Evolutionary conservation across 1,140 invertebrate genomes (phyloP).

Genomic region (Antheraea pernyi): DNA sequence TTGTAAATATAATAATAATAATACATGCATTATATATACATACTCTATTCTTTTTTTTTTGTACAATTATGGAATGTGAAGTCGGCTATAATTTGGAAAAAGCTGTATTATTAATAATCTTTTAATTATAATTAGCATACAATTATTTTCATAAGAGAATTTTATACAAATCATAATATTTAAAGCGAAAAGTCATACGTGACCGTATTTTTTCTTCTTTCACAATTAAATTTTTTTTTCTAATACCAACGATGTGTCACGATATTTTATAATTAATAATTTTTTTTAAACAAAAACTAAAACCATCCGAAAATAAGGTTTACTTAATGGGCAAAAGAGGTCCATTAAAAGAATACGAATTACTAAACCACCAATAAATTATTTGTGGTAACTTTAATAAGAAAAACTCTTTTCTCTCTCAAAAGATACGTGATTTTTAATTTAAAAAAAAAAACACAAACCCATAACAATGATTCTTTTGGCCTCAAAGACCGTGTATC

Average conservation of each 20-base stretch:
- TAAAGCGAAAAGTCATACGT: too few relatives aligned
- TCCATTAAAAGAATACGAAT: too few relatives aligned
- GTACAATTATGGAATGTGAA: conserved; percentile 73
- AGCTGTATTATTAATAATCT: neutral
- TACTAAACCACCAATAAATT: too few relatives aligned
- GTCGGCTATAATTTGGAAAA: conserved; percentile 38
- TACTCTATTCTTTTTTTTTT: conserved; percentile 24
- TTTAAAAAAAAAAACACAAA: neutral
- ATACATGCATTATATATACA: neutral
- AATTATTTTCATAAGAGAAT: conserved; percentile 42
- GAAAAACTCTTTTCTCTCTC: neutral
- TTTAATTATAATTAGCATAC: conserved; percentile 14
- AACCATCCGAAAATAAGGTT: neutral
- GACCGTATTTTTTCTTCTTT: too few relatives aligned
- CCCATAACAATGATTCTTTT: neutral
- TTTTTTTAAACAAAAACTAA: neutral
- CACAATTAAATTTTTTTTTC: too few relatives aligned
- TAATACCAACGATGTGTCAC: too few relatives aligned
- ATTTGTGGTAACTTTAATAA: too few relatives aligned
- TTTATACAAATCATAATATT: conserved; percentile 5
- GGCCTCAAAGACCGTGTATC: neutral
- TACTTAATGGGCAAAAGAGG: too few relatives aligned
- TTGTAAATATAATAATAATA: neutral
- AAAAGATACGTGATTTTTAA: neutral
- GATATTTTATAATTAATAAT: too few relatives aligned